A percentile compares a stretch with the other conserved stretches of the same genome.
phyloP scores from a whole-genome alignment of 2,888 invertebrate genomes.

The Cosmia trapezina region DNA sequence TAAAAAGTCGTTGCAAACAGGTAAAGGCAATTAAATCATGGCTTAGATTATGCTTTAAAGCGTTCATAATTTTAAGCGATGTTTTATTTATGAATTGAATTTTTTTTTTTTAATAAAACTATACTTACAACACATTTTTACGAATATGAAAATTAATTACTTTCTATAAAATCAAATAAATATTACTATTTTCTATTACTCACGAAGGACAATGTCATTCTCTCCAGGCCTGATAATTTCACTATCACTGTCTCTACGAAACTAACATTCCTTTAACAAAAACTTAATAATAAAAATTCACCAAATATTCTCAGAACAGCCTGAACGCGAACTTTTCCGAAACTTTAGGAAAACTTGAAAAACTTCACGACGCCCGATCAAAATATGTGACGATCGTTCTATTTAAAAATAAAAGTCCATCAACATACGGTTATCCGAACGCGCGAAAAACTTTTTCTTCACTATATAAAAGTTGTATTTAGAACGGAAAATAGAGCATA shows the following conservation, averaged over 20 bases:
- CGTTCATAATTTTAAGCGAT: constrained; percentile 6
- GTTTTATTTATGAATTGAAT: not conserved
- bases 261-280: constrained; percentile 68
- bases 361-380: constrained; percentile 50
- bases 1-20: constrained; percentile 16
- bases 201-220: constrained; percentile 90
- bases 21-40: constrained; percentile 20
- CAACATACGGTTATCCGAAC: constrained; percentile 55
- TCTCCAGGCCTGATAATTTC: constrained; percentile 81
- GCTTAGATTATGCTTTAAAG: constrained; percentile 7
- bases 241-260: constrained; percentile 72
- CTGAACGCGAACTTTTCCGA: constrained; percentile 34
- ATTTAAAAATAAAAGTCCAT: constrained; percentile 46
- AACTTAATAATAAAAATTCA: constrained; percentile 24
- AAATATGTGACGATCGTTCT: constrained; percentile 44
- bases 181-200: constrained; percentile 72
- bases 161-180: not conserved
- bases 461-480: constrained; percentile 77
- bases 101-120: not conserved
- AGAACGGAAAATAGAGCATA: constrained; percentile 78
- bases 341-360: constrained; percentile 56
- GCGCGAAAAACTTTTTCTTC: constrained; percentile 67
- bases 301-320: constrained; percentile 54
- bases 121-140: not conserved
- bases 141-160: not conserved